A percentile compares a stretch with the other conserved stretches of the same genome.
Evolutionary conservation across 2,113 vertebrate species (phyloP).

Genomic region (Sander lucioperca): DNA sequence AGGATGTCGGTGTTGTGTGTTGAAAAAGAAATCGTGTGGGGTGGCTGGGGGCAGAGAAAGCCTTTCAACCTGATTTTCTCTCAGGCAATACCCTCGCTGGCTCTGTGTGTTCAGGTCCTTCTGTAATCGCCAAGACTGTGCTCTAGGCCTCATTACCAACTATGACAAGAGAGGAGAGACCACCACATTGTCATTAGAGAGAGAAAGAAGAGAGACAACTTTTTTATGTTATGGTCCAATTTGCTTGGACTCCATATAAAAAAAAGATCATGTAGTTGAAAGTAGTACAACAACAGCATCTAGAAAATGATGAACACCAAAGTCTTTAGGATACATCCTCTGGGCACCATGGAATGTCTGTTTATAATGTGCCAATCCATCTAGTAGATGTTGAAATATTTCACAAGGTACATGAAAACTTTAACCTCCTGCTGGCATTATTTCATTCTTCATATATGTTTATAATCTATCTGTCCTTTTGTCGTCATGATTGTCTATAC

Average conservation of each 20-base stretch:
- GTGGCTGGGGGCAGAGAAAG: constrained; percentile 26
- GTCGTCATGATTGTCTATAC: too few species aligned
- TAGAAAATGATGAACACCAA: background rate
- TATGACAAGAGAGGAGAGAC: constrained; percentile 19
- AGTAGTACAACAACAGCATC: background rate
- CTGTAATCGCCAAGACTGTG: constrained; percentile 35
- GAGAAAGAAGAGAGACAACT: background rate
- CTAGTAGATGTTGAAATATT: too few species aligned
- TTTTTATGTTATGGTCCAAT: constrained; percentile 19
- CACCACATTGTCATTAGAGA: constrained; percentile 8
- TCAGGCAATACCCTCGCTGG: constrained; percentile 34
- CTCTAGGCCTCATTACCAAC: constrained; percentile 35
- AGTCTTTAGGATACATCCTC: too few species aligned
- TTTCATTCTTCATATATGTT: too few species aligned
- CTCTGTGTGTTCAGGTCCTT: constrained; percentile 44
- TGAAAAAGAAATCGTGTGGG: background rate
- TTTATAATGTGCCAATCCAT: too few species aligned
- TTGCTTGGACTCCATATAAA: background rate
- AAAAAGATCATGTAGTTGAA: constrained; percentile 1
- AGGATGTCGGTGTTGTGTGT: constrained; percentile 1
- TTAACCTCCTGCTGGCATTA: too few species aligned
- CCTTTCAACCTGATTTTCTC: constrained; percentile 48
- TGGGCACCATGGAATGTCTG: too few species aligned
- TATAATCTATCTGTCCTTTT: too few species aligned
- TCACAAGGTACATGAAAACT: too few species aligned